Conservation (phyloP, 2,797 vertebrate species). For the Cetoscarus ocellatus region DNA sequence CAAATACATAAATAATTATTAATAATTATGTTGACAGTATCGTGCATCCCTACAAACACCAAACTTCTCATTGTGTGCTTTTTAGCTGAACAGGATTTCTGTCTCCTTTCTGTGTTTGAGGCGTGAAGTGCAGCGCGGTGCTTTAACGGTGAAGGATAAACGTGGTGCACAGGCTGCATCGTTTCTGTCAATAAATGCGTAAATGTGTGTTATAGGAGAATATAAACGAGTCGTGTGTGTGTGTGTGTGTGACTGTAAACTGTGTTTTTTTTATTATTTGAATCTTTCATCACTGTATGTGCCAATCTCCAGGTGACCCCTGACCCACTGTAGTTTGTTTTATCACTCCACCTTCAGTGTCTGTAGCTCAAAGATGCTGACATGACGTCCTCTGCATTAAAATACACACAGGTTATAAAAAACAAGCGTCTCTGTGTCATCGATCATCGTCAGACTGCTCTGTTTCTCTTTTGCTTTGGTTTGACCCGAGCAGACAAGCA, state of each 20-base stretch:
- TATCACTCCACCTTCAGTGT: constrained; percentile 52
- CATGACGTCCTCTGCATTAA: constrained; percentile 73
- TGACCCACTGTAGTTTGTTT: constrained; percentile 67
- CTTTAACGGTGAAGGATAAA: constrained; percentile 35
- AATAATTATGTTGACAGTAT: too few relatives aligned
- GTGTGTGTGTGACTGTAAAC: constrained; percentile 59
- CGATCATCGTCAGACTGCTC: too few relatives aligned
- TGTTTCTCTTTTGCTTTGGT: constrained; percentile 9
- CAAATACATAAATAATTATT: too few relatives aligned
- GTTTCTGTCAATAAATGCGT: constrained; percentile 47
- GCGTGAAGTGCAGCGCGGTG: constrained; percentile 9
- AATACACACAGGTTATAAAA: constrained; percentile 74
- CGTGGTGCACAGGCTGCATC: constrained; percentile 28
- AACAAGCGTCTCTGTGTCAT: constrained; percentile 32
- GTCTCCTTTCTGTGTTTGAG: constrained; percentile 39
- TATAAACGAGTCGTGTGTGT: constrained; percentile 49
- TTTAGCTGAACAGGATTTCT: constrained; percentile 26
- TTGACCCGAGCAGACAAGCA: not conserved
- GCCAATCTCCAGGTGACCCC: constrained; percentile 78
- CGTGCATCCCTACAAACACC: too few relatives aligned
- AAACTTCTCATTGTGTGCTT: constrained; percentile 34
- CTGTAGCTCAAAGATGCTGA: constrained; percentile 65
- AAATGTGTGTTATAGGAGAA: constrained; percentile 55
- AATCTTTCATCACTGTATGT: constrained; percentile 75
- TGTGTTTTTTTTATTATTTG: constrained; percentile 64